Evolutionary conservation across 2,888 invertebrate genomes (phyloP), one percentile per base, ranked within the genome.

Genomic region (Drosophila mimetica): DNA sequence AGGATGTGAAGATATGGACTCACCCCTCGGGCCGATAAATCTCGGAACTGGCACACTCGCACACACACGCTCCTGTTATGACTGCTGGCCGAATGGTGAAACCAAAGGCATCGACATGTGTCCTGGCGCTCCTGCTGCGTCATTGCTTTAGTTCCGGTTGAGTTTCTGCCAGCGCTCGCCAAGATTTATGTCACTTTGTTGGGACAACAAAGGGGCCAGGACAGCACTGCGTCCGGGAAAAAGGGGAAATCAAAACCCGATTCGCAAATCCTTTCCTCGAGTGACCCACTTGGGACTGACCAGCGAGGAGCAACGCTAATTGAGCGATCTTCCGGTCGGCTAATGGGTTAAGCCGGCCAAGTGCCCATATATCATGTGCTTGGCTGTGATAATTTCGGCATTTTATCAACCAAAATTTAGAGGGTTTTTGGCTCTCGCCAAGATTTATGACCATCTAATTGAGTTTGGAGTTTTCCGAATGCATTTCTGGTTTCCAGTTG

Each of bases 101-200:
- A 50, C 46, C 46, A 30, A 71, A 65, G 59, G 84, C 77, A 79
- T 67, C 63, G 77, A 74, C 75, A 70, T 80, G 67, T 73, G 76
- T 73, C 70, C 59, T 65, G 50, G 36, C 51, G 52, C 75, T 76
- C 79, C 74, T 71, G 79, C 86, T 87, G 86, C 86, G 83, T 76
- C 84, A 89, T 79, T 84, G 78, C 86, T 80, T 89, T 89, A 76
- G 90, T 90, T 90, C 89, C 90, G 90, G 87, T 77, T 80, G 76
- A 60, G 64, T 77, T 71, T 88, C 52, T 70, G 71, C 53, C 73
- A 53, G 64, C 67, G 71, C 50, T 66, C 57, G 57, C 59, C 67
- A 85, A 87, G 90, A 89, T 90, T 89, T 89, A 89, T 90, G 88
- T 77, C 86, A 76, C 60, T 85, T 77, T 83, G 88, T 85, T 87